Base-by-base conservation (phyloP, 1,140 invertebrate species). In the Antheraea pernyi region DNA sequence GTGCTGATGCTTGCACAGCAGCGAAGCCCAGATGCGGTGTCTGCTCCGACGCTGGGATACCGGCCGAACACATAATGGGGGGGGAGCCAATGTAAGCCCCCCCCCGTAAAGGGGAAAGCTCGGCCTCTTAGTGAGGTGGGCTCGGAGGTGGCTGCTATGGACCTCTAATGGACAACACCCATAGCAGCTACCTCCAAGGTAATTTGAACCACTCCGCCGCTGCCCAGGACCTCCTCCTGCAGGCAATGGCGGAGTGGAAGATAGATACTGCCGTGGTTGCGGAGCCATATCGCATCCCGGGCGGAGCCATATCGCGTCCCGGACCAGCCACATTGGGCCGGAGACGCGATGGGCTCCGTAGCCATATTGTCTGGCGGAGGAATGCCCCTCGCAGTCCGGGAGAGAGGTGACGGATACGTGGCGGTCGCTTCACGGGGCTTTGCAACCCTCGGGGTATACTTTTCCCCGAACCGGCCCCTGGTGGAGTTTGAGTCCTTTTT, bases 191-290 rank as follows among this genome's bases (percentile, higher is more conserved):
- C 37, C 37, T 39, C 9, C 37, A 39, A 9, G 37, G 5, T 5
- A 39, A 39, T 9, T 39, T 39, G 9, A 39, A 59, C 58, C 58
- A 59, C 58, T 59, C 6, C 58, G 58, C 58, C 58, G 19, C 16
- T 16, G 73, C 77, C 0, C 77, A 79, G 39, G 69, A 75, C 53
- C 59, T 80, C 19, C 46, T 79, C 8, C 13, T 75, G 59, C 78
- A 79, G 53, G 67, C 65, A 42, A 0, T 77, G 13, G 30, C 64
- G n/a, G 71, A 80, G 58, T 68, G 63, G 60, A 73, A 69, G n/a
- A 53, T 79, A 19, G 63, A 53, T 5, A 6, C 77, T 3, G 71
- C 71, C 0, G 70, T 79, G 11, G 53, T 74, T n/a, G 73, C 78
- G 16, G 78, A 77, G 48, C 78, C 75, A 0, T 75, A 75, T 19